Conservation (phyloP, 1,140 invertebrate genomes). For the Andrena cerasifolii region DNA sequence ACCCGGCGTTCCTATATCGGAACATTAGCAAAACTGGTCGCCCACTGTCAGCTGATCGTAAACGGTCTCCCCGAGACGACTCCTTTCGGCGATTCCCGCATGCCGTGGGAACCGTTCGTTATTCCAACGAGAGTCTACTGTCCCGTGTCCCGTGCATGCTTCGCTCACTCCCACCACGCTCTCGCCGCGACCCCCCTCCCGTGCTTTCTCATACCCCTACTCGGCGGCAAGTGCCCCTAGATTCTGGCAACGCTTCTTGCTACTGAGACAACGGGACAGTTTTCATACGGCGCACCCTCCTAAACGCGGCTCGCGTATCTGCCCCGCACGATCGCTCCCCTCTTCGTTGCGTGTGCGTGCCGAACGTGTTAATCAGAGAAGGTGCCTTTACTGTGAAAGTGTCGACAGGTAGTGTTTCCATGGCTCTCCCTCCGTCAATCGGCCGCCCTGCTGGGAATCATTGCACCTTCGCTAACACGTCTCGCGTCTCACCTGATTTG, state of each 20-base stretch:
- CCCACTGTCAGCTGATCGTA: background rate
- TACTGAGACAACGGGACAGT: constrained; percentile 66
- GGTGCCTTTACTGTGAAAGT: constrained; percentile 41
- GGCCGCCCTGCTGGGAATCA: background rate
- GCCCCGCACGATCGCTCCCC: background rate
- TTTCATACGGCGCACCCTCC: constrained; percentile 68
- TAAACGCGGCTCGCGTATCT: constrained; percentile 13
- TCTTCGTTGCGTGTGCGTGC: constrained; percentile 15
- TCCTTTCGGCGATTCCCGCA: background rate
- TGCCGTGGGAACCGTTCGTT: constrained; percentile 8
- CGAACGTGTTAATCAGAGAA: constrained; percentile 21
- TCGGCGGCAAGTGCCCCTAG: constrained; percentile 34
- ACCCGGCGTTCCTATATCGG: background rate
- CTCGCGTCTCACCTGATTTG: background rate
- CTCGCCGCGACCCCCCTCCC: background rate
- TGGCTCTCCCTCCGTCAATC: constrained; percentile 7
- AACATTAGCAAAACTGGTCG: background rate
- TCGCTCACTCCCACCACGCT: constrained; percentile 25
- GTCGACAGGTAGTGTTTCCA: constrained; percentile 37
- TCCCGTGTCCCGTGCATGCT: constrained; percentile 29
- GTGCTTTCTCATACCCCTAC: constrained; percentile 16
- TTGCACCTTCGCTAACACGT: background rate
- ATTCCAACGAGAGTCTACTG: constrained; percentile 18
- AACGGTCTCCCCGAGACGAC: background rate
- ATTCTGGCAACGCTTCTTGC: constrained; percentile 52